Conservation (phyloP, 2,113 vertebrate genomes). For the Atractosteus spatula region DNA sequence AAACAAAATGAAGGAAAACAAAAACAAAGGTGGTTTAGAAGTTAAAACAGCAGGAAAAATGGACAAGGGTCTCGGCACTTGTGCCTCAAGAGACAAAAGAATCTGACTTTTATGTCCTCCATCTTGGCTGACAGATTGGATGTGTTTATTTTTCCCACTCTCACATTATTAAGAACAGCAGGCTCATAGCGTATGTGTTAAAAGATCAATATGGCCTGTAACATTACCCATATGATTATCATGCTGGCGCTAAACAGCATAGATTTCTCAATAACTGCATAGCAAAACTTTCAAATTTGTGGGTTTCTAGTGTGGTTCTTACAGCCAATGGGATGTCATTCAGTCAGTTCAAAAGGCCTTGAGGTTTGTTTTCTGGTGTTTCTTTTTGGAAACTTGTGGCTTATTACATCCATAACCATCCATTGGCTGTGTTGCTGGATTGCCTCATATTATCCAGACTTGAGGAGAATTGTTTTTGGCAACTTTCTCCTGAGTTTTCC, state of each 20-base stretch:
- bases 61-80: not conserved
- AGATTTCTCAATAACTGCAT: slow-evolving; percentile 65
- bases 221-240: slow-evolving; percentile 50
- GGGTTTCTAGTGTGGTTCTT: slow-evolving; percentile 64
- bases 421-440: slow-evolving; percentile 61
- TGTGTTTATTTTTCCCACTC: slow-evolving; percentile 46
- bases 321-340: slow-evolving; percentile 67
- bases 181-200: slow-evolving; percentile 51
- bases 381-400: slow-evolving; percentile 76
- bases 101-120: slow-evolving; percentile 5
- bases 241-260: slow-evolving; percentile 53
- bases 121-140: not conserved
- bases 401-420: slow-evolving; percentile 71
- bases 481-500: slow-evolving; percentile 63
- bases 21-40: slow-evolving; percentile 20
- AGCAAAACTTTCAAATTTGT: slow-evolving; percentile 73
- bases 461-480: slow-evolving; percentile 72
- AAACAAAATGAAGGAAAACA: slow-evolving; percentile 5
- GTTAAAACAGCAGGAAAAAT: slow-evolving; percentile 24
- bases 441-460: slow-evolving; percentile 73
- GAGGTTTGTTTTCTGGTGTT: slow-evolving; percentile 70
- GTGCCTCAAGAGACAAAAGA: too few species aligned
- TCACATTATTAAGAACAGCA: slow-evolving; percentile 34
- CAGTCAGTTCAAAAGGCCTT: slow-evolving; percentile 62
- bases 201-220: slow-evolving; percentile 48